These are phyloP conservation scores for Phyllostomus hastatus DNA, from an alignment of 2,113 vertebrate species.

Conservation along the genomic window DNA sequence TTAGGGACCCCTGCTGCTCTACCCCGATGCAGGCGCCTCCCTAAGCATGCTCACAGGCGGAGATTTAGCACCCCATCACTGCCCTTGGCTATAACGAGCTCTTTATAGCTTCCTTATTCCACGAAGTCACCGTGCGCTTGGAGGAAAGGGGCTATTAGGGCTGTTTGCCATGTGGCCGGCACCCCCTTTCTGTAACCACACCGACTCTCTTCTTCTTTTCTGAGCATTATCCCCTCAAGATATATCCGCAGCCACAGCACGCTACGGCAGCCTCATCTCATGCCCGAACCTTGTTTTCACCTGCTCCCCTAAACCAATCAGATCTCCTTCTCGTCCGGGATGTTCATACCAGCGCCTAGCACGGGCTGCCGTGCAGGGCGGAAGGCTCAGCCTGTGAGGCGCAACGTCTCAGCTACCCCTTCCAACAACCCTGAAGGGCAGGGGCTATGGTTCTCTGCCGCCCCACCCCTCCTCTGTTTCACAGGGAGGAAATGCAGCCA, in stretches of 20 bases:
- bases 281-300: not conserved
- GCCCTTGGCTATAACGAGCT: not conserved
- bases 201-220: not conserved
- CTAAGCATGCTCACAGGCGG: not conserved
- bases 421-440: not conserved
- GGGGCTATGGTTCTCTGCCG: accelerated
- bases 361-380: not conserved
- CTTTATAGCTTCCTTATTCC: not conserved
- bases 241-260: accelerated
- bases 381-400: accelerated
- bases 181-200: not conserved
- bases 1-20: accelerated
- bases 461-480: not conserved
- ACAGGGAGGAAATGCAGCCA: accelerated
- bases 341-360: accelerated
- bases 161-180: not conserved
- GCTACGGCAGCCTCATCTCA: not conserved
- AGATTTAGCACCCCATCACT: not conserved
- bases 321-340: not conserved
- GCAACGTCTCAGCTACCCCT: not conserved
- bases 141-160: not conserved
- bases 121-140: not conserved
- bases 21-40: accelerated
- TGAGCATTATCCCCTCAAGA: not conserved
- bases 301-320: not conserved